phyloP scores from a whole-genome alignment of 2,888 invertebrate species.

The Apamea anceps region DNA sequence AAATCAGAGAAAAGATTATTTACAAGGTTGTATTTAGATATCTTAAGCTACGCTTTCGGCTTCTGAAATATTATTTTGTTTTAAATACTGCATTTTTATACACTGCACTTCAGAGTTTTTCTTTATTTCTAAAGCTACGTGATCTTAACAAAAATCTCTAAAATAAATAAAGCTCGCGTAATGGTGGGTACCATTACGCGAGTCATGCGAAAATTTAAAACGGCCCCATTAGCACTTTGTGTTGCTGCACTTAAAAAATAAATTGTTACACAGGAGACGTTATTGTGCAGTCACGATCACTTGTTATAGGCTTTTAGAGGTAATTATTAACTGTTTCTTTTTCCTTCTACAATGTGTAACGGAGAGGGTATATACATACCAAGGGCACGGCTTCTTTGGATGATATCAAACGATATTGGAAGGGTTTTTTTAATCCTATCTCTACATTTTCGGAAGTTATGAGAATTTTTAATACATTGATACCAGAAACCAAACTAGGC shows the following conservation, averaged over 20 bases:
- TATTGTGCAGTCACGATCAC: slow-evolving; percentile 63
- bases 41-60: not conserved
- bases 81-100: not conserved
- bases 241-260: slow-evolving; percentile 42
- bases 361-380: too few species aligned
- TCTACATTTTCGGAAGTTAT: too few species aligned
- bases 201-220: slow-evolving; percentile 58
- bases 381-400: too few species aligned
- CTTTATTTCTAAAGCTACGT: not conserved
- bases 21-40: not conserved
- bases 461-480: too few species aligned
- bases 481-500: too few species aligned
- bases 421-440: too few species aligned
- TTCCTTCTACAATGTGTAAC: not conserved
- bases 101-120: not conserved
- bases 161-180: slow-evolving; percentile 37
- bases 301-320: slow-evolving; percentile 31
- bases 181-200: slow-evolving; percentile 15
- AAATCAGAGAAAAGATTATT: not conserved
- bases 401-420: too few species aligned
- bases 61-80: not conserved
- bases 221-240: slow-evolving; percentile 56
- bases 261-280: slow-evolving; percentile 30
- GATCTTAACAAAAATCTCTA: slow-evolving; percentile 15
- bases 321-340: not conserved